phyloP scores from a whole-genome alignment of 2,888 invertebrate species.

The Nephrotoma guestfalica region DNA sequence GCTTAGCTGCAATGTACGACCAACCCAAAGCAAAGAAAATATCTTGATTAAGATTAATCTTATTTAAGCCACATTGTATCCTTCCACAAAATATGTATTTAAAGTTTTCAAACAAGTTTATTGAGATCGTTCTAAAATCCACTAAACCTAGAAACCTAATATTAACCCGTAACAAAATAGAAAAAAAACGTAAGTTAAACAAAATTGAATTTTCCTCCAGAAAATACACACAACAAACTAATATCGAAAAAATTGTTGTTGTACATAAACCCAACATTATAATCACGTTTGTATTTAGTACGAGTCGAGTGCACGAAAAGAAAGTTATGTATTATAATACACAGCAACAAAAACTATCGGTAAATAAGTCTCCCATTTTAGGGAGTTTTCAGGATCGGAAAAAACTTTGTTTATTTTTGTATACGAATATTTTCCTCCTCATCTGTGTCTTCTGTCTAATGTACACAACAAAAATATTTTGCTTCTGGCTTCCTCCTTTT shows the following conservation, averaged over 20 bases:
- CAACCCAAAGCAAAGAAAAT: neutral
- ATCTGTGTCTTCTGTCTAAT: neutral
- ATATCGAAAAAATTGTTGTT: neutral
- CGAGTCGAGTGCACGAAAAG: neutral
- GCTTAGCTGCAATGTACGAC: no score
- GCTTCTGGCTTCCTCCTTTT: neutral
- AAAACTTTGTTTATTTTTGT: neutral
- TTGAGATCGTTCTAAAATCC: neutral
- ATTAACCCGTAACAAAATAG: neutral
- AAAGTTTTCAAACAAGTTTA: neutral
- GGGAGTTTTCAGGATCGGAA: neutral
- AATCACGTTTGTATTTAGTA: neutral
- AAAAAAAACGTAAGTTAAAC: neutral
- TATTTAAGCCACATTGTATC: neutral
- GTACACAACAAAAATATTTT: neutral
- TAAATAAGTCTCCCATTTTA: neutral
- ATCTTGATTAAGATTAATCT: neutral
- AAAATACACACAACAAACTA: neutral
- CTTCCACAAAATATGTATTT: neutral
- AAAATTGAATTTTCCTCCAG: neutral
- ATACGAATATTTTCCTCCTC: neutral
- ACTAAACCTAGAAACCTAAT: neutral
- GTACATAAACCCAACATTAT: neutral
- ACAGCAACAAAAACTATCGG: neutral
- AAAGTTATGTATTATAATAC: neutral